These are phyloP conservation scores for Prunella strophiata DNA, from an alignment of 2,797 vertebrate genomes.

Conservation along the genomic window DNA sequence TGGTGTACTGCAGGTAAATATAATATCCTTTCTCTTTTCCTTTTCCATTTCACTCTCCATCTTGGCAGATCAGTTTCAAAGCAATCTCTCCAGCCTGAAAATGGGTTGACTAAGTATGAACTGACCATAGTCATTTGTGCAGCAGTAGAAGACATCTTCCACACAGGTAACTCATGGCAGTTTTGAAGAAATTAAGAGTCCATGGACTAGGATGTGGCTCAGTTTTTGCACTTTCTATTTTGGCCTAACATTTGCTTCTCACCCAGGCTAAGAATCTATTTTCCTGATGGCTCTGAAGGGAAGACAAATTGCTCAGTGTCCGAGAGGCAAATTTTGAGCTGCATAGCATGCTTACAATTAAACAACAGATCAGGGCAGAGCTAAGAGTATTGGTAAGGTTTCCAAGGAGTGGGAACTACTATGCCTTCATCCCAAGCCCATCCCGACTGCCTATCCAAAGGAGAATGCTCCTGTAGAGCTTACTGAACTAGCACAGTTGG, in stretches of 20 bases:
- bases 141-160: neutral
- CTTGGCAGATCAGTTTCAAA: neutral
- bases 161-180: neutral
- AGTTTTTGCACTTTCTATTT: neutral
- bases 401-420: neutral
- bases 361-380: neutral
- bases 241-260: neutral
- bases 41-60: neutral
- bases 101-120: neutral
- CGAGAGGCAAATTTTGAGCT: neutral
- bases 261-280: neutral
- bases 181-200: neutral
- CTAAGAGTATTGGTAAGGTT: neutral
- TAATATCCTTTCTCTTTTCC: neutral
- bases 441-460: neutral
- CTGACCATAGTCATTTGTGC: fast-evolving
- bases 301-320: neutral
- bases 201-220: neutral
- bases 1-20: neutral
- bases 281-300: neutral
- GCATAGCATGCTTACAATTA: neutral
- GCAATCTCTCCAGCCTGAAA: neutral
- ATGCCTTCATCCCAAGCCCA: neutral
- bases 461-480: neutral
- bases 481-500: neutral